Conservation (phyloP, 2,797 vertebrate species). For the Pterois miles region DNA sequence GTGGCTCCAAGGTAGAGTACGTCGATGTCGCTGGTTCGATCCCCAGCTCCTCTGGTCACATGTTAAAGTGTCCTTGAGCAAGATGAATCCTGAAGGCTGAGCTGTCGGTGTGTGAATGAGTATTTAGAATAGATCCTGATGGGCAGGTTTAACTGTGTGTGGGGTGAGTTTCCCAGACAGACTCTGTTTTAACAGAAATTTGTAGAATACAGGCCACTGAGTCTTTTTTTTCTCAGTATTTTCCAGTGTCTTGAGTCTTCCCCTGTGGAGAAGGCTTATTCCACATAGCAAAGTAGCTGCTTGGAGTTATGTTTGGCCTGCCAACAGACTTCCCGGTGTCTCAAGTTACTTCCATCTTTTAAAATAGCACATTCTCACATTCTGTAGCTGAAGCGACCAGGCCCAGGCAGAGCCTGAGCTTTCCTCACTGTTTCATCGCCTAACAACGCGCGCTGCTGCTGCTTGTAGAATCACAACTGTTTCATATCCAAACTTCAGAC, state of each 20-base stretch:
- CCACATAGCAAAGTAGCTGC: constrained; percentile 53
- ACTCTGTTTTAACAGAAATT: not conserved
- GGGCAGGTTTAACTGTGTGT: not conserved
- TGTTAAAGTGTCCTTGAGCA: too few species aligned
- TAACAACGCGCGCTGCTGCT: not conserved
- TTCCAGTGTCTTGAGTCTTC: not conserved
- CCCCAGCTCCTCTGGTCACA: too few species aligned
- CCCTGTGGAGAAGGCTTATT: constrained; percentile 15
- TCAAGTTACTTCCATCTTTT: constrained; percentile 82
- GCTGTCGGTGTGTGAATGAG: too few species aligned
- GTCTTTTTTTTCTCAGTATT: not conserved
- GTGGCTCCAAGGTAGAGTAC: too few species aligned
- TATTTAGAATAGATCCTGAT: too few species aligned
- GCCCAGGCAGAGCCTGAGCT: constrained; percentile 19
- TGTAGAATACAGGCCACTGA: not conserved
- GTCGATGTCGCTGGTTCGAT: too few species aligned
- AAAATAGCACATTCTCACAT: constrained; percentile 81
- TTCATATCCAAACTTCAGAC: constrained; percentile 1
- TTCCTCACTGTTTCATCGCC: constrained; percentile 22
- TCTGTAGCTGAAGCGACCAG: constrained; percentile 58
- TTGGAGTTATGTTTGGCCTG: constrained; percentile 70
- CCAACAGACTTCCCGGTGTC: constrained; percentile 70
- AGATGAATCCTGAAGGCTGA: too few species aligned
- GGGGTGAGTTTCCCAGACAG: not conserved
- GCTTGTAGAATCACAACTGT: not conserved